Evolutionary conservation across 2,797 vertebrate genomes (phyloP).

Genomic region (Alosa sapidissima): DNA sequence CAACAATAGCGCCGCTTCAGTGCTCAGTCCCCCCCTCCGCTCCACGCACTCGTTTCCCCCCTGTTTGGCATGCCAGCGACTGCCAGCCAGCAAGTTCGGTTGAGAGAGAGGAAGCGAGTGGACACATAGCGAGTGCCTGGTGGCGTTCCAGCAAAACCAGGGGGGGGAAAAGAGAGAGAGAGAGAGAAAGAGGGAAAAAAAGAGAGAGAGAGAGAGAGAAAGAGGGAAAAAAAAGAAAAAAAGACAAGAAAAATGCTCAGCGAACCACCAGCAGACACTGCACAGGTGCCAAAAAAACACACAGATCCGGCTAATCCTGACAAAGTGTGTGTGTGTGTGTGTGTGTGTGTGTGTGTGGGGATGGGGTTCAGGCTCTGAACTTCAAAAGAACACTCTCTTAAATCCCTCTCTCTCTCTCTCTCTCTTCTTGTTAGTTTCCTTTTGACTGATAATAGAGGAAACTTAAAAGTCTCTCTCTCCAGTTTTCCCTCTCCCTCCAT

Average conservation of each 20-base stretch:
- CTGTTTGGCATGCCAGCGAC: slow-evolving; percentile 45
- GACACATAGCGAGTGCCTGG: background rate
- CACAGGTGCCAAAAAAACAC: slow-evolving; percentile 45
- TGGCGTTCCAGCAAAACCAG: background rate
- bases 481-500: background rate
- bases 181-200: background rate
- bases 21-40: slow-evolving; percentile 35
- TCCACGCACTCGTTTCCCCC: background rate
- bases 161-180: background rate
- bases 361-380: background rate
- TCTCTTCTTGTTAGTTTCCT: background rate
- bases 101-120: background rate
- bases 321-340: slow-evolving; percentile 41
- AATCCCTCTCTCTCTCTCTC: background rate
- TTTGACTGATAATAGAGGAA: too few relatives aligned
- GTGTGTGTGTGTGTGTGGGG: too few relatives aligned
- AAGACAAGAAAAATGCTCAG: background rate
- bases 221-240: background rate
- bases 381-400: slow-evolving; percentile 17
- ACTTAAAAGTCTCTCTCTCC: background rate
- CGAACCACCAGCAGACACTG: background rate
- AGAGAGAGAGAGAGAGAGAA: too few relatives aligned
- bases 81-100: background rate
- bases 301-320: slow-evolving; percentile 38
- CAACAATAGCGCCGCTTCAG: slow-evolving; percentile 62